A percentile compares a stretch with the other conserved stretches of the same genome.
phyloP scores from a whole-genome alignment of 2,113 vertebrate genomes.

The Ailuropoda melanoleuca region DNA sequence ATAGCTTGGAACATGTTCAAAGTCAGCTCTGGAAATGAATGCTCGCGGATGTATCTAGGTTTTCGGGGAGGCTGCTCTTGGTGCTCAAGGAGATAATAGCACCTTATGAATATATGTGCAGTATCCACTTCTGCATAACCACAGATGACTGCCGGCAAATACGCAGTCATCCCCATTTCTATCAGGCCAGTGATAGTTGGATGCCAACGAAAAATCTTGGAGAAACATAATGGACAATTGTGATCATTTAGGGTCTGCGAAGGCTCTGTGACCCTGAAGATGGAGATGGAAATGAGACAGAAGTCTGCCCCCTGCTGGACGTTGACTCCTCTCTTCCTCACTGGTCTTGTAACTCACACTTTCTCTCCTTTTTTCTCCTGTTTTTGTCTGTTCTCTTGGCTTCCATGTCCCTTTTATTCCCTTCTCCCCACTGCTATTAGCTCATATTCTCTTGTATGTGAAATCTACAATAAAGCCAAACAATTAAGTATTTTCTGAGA shows the following conservation, averaged over 20 bases:
- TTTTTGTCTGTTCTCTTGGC: neutral
- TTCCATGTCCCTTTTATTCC: neutral
- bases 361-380: neutral
- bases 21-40: neutral
- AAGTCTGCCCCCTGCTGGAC: neutral
- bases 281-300: fast-evolving
- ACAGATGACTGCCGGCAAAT: neutral
- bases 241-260: neutral
- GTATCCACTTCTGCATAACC: neutral
- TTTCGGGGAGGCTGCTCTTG: neutral
- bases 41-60: neutral
- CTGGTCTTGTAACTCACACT: fast-evolving
- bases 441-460: neutral
- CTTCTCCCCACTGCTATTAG: neutral
- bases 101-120: neutral
- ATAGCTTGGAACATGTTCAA: neutral
- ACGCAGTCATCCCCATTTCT: no score
- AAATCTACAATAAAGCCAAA: neutral
- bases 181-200: neutral
- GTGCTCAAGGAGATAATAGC: neutral
- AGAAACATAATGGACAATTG: neutral
- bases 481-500: neutral
- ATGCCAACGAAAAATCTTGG: neutral
- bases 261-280: neutral
- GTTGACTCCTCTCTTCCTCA: neutral